phyloP scores from a whole-genome alignment of 2,113 vertebrate genomes.

The Pyrgilauda ruficollis region DNA sequence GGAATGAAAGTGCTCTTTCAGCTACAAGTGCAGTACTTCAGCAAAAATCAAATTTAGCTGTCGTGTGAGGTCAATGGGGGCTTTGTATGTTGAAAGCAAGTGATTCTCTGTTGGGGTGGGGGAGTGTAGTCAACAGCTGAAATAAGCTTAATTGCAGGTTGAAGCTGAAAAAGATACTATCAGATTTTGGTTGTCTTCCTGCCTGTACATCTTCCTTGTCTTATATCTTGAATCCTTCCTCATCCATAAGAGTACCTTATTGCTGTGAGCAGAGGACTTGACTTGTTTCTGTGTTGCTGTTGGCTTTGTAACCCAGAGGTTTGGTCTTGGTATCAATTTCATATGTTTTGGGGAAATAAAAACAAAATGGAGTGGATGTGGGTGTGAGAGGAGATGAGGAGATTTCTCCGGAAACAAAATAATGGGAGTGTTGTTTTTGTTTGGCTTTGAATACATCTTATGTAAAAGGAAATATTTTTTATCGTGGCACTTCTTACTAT shows the following conservation, averaged over 20 bases:
- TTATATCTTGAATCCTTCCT: not conserved
- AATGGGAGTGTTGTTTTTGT: not conserved
- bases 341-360: not conserved
- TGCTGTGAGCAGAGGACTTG: not conserved
- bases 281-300: not conserved
- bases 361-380: not conserved
- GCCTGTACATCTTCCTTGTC: not conserved
- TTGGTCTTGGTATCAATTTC: not conserved
- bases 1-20: conserved; percentile 51
- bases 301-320: not conserved
- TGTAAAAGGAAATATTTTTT: not conserved
- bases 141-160: conserved; percentile 41
- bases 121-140: conserved; percentile 12
- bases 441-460: not conserved
- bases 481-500: not conserved
- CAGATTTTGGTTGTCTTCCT: not conserved
- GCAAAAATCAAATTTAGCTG: conserved; percentile 44
- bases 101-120: not conserved
- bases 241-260: not conserved
- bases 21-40: conserved; percentile 30
- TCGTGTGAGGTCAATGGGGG: not conserved
- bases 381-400: not conserved
- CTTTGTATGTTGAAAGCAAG: conserved; percentile 15
- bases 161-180: not conserved
- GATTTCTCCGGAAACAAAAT: not conserved